Percentiles rank a stretch among this genome's conserved stretches.
Evolutionary conservation across 2,888 invertebrate species (phyloP).

Genomic region (Coenonympha glycerion): DNA sequence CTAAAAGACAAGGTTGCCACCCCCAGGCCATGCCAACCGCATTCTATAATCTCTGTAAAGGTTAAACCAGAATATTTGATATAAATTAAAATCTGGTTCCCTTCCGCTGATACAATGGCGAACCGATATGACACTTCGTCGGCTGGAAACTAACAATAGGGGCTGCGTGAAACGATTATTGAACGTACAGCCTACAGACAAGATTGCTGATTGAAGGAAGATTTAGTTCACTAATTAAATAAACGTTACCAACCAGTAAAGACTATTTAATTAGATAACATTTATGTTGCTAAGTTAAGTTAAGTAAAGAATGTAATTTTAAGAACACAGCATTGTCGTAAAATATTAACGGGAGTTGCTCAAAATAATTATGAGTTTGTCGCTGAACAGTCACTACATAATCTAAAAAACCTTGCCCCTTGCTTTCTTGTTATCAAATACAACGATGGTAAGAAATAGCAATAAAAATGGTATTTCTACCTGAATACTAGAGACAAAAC

Average conservation of each 20-base stretch:
- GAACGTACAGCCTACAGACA: not conserved
- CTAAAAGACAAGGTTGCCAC: constrained; percentile 75
- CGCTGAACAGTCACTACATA: too few species aligned
- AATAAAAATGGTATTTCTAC: too few species aligned
- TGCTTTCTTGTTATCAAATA: too few species aligned
- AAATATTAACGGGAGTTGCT: too few species aligned
- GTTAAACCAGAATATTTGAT: constrained; percentile 70
- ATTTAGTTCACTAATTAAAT: not conserved
- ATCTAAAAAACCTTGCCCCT: too few species aligned
- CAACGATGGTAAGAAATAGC: too few species aligned
- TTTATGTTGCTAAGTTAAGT: not conserved
- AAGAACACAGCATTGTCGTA: too few species aligned
- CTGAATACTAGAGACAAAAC: too few species aligned
- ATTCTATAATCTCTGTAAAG: constrained; percentile 72
- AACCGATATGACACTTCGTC: constrained; percentile 31
- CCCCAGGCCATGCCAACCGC: constrained; percentile 65
- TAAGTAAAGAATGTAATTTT: too few species aligned
- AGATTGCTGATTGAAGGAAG: too few species aligned
- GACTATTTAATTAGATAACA: not conserved
- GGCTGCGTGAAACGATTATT: not conserved
- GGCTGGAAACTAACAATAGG: constrained; percentile 8
- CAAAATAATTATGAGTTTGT: too few species aligned
- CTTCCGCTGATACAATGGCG: constrained; percentile 36
- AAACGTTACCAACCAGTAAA: not conserved
- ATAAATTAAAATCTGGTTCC: constrained; percentile 59